Evolutionary conservation across 2,888 invertebrate species (phyloP), one percentile per base, ranked within the genome.

Genomic region (Amblyjoppa proteus): DNA sequence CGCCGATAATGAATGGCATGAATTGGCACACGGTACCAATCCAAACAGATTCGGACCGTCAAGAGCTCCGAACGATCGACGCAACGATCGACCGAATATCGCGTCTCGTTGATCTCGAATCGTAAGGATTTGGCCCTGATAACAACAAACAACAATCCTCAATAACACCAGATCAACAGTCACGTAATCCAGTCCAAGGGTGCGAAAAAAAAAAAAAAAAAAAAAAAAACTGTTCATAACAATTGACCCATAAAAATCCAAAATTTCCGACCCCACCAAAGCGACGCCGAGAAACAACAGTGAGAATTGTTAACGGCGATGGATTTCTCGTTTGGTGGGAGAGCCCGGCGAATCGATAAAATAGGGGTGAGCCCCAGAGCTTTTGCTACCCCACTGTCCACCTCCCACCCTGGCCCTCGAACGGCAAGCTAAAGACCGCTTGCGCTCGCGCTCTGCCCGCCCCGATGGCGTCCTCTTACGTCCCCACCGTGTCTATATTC

Each of bases 361-460:
- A 83, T 71, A 85, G 87, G 81, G 83, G 85, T 85, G 77, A 83
- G 85, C 83, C 81, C 82, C 81, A 75, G 85, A 81, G 84, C 83
- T 45, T 70, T 66, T 70, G 70, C 77, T 68, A 28, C 78, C 77
- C 77, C 76, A 38, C 51, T 51, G 69, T 38, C 76, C 88, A 87
- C 86, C 87, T 87, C 88, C 38, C 38, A 87, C 87, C 87, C 87
- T 83, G 84, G 88, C 88, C 89, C 89, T 90, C 88, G 88, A 91
- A 88, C 13, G 87, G 88, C 86, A 88, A 89, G 90, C 90, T 89
- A n/a, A 61, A 61, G 7, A 34, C 61, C 61, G 34, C 34, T 31
- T 61, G 61, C 61, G 61, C 61, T 61, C 31, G 61, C 61, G 61
- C 34, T 28, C 34, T 34, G 31, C 61, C 31, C 34, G 16, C 61